These are phyloP conservation scores for Tachysurus vachellii DNA, from an alignment of 2,113 vertebrate genomes.

Conservation along the genomic window DNA sequence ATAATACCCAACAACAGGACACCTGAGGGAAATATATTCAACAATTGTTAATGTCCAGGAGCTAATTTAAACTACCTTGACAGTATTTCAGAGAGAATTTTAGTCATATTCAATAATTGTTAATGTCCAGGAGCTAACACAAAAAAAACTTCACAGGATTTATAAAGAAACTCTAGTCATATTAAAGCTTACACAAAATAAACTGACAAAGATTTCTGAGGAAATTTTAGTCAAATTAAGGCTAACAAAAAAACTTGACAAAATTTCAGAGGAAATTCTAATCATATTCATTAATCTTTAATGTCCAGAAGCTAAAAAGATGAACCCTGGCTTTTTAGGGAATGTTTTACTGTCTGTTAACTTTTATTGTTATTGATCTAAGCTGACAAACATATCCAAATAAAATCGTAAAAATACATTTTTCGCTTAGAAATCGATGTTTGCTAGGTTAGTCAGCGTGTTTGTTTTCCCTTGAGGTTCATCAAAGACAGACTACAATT, in stretches of 20 bases:
- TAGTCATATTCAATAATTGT: neutral
- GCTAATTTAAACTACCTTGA: neutral
- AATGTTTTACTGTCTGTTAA: neutral
- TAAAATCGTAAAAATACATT: neutral
- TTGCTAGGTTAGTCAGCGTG: neutral
- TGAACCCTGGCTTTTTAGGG: neutral
- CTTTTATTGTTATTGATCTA: neutral
- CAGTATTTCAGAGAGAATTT: neutral
- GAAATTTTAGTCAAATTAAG: neutral
- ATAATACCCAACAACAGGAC: neutral
- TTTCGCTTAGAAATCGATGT: neutral
- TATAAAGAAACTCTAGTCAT: neutral
- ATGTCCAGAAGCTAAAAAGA: neutral
- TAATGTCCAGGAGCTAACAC: neutral
- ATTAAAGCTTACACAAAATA: too few species aligned
- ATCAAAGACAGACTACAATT: neutral
- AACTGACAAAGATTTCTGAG: neutral
- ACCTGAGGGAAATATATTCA: neutral
- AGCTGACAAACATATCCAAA: neutral
- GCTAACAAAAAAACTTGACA: neutral
- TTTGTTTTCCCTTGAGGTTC: neutral
- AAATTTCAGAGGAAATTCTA: neutral
- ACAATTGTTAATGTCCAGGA: neutral
- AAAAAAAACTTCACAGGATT: neutral
- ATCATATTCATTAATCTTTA: neutral